Evolutionary conservation across 2,888 invertebrate species (phyloP), one percentile per base, ranked within the genome.

Genomic region (Diloba caeruleocephala): DNA sequence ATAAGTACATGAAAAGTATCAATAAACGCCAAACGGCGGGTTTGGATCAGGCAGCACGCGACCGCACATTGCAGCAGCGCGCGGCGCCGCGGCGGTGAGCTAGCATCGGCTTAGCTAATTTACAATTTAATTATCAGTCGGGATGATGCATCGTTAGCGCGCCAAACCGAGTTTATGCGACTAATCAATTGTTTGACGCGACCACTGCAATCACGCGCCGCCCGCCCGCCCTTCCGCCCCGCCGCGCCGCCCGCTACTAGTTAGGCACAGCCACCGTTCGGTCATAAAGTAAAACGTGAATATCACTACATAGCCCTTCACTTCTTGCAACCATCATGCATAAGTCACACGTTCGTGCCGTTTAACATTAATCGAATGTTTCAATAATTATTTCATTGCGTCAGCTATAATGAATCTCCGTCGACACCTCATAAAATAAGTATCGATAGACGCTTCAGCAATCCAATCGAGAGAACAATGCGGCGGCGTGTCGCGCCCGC

Each of bases 111-210:
- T 92, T 90, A 91, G 91, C 91, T 92, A 92, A 92, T 92, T 91
- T 90, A 91, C 92, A 92, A 92, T 92, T 92, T 90, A 90, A 92
- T 93, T 93, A 92, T 92, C 91, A 89, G 84, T 79, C 83, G 84
- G 91, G 84, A 90, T 92, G 93, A 93, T 91, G 90, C 92, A 91
- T 92, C 92, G 91, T 92, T 92, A 92, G 91, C 86, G 85, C 88
- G 91, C 91, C 92, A 92, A 93, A 92, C 92, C 90, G 88, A 92
- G 91, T 93, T 92, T 92, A 93, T 92, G 90, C 90, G 88, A 92
- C 92, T 93, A 93, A 93, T 92, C 93, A 93, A 92, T 92, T 93
- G 93, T 92, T 93, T 92, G 93, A 92, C 91, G 92, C 90, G 91
- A 90, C 90, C 89, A 81, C 77, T 82, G 90, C 92, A 92, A 92